Conservation (phyloP, 2,113 vertebrate species). For the cattle (Bos taurus) region DNA sequence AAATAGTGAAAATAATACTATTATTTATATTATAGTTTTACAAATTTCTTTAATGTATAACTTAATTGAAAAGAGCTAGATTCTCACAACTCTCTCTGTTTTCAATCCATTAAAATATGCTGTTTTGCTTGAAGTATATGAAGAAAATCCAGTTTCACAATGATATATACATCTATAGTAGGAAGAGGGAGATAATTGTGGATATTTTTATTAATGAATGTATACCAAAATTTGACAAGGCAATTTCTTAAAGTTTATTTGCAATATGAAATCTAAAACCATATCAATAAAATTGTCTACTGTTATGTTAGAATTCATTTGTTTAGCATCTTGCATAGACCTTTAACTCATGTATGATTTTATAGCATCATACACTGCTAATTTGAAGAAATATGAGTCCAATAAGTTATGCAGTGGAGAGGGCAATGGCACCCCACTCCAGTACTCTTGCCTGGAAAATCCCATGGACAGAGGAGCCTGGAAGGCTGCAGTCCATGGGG, state of each 20-base stretch:
- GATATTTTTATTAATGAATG: not conserved
- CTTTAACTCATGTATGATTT: not conserved
- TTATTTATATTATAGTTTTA: constrained; percentile 4
- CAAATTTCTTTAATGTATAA: not conserved
- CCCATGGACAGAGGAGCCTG: no score
- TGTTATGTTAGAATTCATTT: not conserved
- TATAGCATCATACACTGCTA: not conserved
- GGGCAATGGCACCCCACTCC: no score
- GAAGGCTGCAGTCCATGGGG: no score
- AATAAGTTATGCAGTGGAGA: not conserved
- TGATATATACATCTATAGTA: not conserved
- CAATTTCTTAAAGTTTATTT: not conserved
- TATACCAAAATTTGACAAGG: not conserved
- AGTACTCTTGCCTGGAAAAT: no score
- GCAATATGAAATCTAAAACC: not conserved
- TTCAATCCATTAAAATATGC: not conserved
- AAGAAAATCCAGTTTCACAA: not conserved
- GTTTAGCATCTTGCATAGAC: not conserved
- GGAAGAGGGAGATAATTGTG: not conserved
- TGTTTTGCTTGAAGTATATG: not conserved
- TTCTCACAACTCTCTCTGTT: not conserved
- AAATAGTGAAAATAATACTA: not conserved
- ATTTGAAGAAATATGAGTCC: not conserved
- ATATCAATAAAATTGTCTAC: not conserved
- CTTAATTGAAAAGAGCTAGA: not conserved